These are phyloP conservation scores for Phthorimaea operculella DNA, from an alignment of 1,140 invertebrate species.

Conservation along the genomic window DNA sequence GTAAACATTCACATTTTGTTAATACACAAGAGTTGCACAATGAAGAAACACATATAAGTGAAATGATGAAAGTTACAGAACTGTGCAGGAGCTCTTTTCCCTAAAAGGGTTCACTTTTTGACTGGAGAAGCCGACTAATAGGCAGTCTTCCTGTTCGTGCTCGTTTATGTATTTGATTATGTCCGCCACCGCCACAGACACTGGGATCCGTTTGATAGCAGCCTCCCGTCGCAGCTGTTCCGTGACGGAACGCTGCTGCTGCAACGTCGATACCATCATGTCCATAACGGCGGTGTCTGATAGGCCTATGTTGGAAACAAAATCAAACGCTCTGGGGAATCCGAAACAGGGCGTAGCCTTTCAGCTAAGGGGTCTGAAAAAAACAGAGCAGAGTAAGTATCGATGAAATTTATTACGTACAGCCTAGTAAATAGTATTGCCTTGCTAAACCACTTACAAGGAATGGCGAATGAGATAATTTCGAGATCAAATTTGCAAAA, in stretches of 20 bases:
- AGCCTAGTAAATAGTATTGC: too few species aligned
- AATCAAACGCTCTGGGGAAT: slow-evolving; percentile 32
- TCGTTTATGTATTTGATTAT: slow-evolving; percentile 94
- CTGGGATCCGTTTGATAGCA: slow-evolving; percentile 84
- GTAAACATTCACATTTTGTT: too few species aligned
- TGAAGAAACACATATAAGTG: slow-evolving; percentile 9
- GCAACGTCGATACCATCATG: slow-evolving; percentile 90
- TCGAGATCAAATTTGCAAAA: too few species aligned
- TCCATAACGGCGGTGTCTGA: slow-evolving; percentile 88
- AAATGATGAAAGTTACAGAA: slow-evolving; percentile 73
- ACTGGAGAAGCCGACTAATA: slow-evolving; percentile 94
- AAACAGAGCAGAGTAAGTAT: too few species aligned
- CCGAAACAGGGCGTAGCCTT: slow-evolving; percentile 56
- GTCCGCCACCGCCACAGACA: slow-evolving; percentile 91
- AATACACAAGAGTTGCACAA: not conserved
- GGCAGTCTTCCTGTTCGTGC: slow-evolving; percentile 93
- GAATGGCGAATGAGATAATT: too few species aligned
- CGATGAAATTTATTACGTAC: too few species aligned
- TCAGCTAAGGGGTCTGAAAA: not conserved
- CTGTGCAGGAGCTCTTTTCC: slow-evolving; percentile 92
- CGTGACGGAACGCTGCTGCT: slow-evolving; percentile 92
- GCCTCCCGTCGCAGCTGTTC: slow-evolving; percentile 95
- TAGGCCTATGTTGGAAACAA: slow-evolving; percentile 75
- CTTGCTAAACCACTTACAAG: too few species aligned
- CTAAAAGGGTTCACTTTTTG: slow-evolving; percentile 98